Conservation (phyloP, 2,113 vertebrate species). For the Rhea pennata region DNA sequence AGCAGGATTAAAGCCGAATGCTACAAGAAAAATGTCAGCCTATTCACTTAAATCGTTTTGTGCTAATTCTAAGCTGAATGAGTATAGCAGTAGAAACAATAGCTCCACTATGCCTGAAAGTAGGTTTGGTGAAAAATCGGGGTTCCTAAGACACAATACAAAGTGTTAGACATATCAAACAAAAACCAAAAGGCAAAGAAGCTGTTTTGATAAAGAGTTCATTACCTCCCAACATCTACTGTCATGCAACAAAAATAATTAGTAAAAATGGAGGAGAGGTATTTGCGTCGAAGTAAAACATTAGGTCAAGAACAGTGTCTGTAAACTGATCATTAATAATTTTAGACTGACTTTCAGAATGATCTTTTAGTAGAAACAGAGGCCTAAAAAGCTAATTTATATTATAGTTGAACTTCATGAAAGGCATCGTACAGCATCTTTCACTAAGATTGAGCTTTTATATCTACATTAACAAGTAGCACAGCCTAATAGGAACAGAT, state of each 20-base stretch:
- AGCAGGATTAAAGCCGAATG: slow-evolving; percentile 38
- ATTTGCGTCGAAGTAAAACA: not conserved
- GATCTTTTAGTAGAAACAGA: not conserved
- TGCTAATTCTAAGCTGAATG: slow-evolving; percentile 15
- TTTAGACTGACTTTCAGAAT: not conserved
- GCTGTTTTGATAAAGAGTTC: not conserved
- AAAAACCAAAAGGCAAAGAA: not conserved
- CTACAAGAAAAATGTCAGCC: slow-evolving; percentile 18
- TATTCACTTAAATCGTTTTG: slow-evolving; percentile 22
- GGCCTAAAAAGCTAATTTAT: not conserved
- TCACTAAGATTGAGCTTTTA: not conserved
- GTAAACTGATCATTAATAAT: not conserved
- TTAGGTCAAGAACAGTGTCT: not conserved
- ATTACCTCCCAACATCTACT: not conserved
- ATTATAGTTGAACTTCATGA: rapidly evolving
- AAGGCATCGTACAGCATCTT: not conserved
- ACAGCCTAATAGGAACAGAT: not conserved
- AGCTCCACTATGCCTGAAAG: not conserved
- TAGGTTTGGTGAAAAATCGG: not conserved
- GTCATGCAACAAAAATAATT: not conserved
- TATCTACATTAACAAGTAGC: not conserved
- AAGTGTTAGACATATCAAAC: not conserved
- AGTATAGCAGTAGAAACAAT: not conserved
- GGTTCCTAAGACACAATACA: not conserved
- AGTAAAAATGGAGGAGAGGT: not conserved